Evolutionary conservation across 2,888 invertebrate genomes (phyloP).

Genomic region (Tanypteryx hageni): DNA sequence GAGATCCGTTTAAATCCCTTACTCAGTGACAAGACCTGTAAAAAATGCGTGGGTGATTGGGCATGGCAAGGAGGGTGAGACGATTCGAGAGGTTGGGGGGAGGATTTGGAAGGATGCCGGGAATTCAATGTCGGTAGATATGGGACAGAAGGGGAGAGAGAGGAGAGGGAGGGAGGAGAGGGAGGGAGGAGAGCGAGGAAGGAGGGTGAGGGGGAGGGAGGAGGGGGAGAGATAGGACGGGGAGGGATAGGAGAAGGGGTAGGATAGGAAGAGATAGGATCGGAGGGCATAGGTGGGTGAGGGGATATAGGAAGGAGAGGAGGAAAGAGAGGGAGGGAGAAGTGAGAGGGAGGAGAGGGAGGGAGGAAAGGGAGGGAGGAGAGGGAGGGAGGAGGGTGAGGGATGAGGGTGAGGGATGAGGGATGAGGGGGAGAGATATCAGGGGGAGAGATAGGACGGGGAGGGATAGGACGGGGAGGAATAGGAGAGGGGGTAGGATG

Average conservation of each 20-base stretch:
- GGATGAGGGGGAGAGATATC: not conserved
- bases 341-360: not conserved
- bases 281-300: too few species aligned
- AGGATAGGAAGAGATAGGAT: not conserved
- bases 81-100: not conserved
- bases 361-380: not conserved
- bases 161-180: not conserved
- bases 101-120: too few species aligned
- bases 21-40: not conserved
- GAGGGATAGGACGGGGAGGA: not conserved
- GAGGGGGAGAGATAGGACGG: too few species aligned
- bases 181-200: too few species aligned
- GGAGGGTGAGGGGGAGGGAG: too few species aligned
- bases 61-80: not conserved
- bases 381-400: not conserved
- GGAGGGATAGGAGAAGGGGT: not conserved
- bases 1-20: slow-evolving; percentile 34
- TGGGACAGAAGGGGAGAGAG: not conserved
- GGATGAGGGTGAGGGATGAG: not conserved
- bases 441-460: not conserved
- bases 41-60: slow-evolving; percentile 13
- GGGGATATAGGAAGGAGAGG: not conserved
- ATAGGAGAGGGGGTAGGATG: not conserved
- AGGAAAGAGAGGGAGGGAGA: slow-evolving; percentile 7
- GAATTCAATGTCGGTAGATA: not conserved